Percentiles rank a stretch among this genome's conserved stretches.
These are phyloP conservation scores for Lottia gigantea DNA, from an alignment of 2,888 invertebrate genomes.

Conservation along the genomic window DNA sequence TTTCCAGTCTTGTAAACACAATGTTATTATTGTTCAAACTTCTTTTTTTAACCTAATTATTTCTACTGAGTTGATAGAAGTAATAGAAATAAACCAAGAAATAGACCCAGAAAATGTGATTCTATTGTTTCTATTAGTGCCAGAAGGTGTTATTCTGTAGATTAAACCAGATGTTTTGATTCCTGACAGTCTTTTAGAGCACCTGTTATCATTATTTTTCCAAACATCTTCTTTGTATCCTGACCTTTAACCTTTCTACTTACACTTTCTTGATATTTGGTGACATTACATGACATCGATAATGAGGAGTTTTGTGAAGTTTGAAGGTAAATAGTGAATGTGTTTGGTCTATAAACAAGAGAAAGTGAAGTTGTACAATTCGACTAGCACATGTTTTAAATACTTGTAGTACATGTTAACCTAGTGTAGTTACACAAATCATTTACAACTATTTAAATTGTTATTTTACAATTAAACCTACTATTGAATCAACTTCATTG, in stretches of 20 bases:
- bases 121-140: too few relatives aligned
- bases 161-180: too few relatives aligned
- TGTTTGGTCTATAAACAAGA: too few relatives aligned
- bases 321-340: too few relatives aligned
- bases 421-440: background rate
- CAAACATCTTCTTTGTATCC: background rate
- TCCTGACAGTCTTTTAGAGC: background rate
- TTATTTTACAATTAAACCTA: background rate
- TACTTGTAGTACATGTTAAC: background rate
- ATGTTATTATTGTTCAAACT: too few relatives aligned
- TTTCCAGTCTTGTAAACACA: too few relatives aligned
- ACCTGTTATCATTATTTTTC: background rate
- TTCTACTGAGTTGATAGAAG: too few relatives aligned
- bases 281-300: constrained; percentile 8
- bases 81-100: too few relatives aligned
- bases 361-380: too few relatives aligned
- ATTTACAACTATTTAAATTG: background rate
- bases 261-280: background rate
- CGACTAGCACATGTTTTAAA: background rate
- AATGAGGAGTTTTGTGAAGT: background rate
- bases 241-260: background rate
- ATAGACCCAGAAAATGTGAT: too few relatives aligned
- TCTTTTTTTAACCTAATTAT: too few relatives aligned
- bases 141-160: too few relatives aligned
- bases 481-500: background rate